These are phyloP conservation scores for Acanthornis magna DNA, from an alignment of 2,797 vertebrate genomes.

Conservation along the genomic window DNA sequence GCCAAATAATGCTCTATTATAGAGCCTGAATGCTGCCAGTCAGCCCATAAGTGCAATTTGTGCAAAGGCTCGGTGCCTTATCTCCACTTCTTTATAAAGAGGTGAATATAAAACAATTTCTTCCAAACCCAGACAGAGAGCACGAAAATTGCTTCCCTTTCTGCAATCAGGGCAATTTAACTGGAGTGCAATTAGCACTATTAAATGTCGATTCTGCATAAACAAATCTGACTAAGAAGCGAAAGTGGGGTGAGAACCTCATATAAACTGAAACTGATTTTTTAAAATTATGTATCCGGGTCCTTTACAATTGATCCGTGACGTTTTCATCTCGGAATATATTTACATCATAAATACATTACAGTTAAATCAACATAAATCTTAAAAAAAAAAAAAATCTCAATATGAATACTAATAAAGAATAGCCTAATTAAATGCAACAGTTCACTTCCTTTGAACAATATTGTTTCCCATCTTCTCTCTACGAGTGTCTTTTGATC, in stretches of 20 bases:
- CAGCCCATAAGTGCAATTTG: slow-evolving; percentile 96
- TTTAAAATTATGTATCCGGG: slow-evolving; percentile 82
- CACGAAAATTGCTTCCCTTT: slow-evolving; percentile 94
- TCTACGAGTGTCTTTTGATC: slow-evolving; percentile 71
- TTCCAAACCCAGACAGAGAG: slow-evolving; percentile 90
- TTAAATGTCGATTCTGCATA: slow-evolving; percentile 95
- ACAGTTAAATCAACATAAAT: slow-evolving; percentile 74
- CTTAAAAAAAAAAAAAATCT: slow-evolving; percentile 47
- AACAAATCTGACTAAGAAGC: slow-evolving; percentile 92
- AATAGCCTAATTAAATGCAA: slow-evolving; percentile 77
- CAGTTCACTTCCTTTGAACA: slow-evolving; percentile 77
- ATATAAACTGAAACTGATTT: slow-evolving; percentile 84
- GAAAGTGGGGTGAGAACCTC: slow-evolving; percentile 84
- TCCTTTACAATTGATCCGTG: slow-evolving; percentile 82
- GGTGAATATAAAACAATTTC: slow-evolving; percentile 98
- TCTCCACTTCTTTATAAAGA: slow-evolving; percentile 92
- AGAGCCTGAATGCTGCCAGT: slow-evolving; percentile 95
- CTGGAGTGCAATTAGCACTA: slow-evolving; percentile 94
- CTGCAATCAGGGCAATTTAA: slow-evolving; percentile 98
- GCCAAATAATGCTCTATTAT: slow-evolving; percentile 99
- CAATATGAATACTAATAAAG: slow-evolving; percentile 74
- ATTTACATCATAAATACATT: slow-evolving; percentile 80
- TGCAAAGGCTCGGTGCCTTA: slow-evolving; percentile 90
- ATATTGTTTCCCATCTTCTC: slow-evolving; percentile 71
- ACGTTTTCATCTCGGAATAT: slow-evolving; percentile 80